Base-by-base conservation (phyloP, 2,888 invertebrate species). In the Anorthoa munda region DNA sequence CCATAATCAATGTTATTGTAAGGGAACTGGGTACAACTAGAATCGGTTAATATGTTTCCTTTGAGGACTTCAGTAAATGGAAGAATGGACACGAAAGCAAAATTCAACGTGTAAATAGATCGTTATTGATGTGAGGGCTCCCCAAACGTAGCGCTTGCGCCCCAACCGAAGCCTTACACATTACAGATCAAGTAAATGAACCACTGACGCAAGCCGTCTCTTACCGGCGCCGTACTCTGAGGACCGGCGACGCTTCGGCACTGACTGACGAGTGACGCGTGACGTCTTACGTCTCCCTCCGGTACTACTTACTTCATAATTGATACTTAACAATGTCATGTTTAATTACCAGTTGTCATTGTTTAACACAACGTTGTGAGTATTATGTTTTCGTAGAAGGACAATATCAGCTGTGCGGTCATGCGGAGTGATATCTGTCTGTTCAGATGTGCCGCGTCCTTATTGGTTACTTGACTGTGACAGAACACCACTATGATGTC, bases 141-240 rank as follows among this genome's bases (percentile, higher is more conserved):
- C 45, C 56, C 45, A 56, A 76, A 56, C 50, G 48, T 15, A 31
- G 23, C 39, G 31, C 55, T 15, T 23, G 23, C 39, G 31, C 55
- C 18, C 71, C 18, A 4, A 58, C 26, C 58, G 76, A 76, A 76
- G 72, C 76, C 79, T 26, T 77, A 61, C 78, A 77, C n/a, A 69
- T 71, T 53, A 77, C 77, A 59, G 58, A 53, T 78, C 53, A 39
- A 53, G 72, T 65, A 45, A 45, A 53, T 55, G 50, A 46, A 51
- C 45, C 23, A 31, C 45, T 55, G 76, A 55, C 76, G 77, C 45
- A 31, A 5, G 46, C 45, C n/a, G 53, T 21, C 18, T n/a, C 31
- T 39, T 59, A 12, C 39, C 39, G 39, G 31, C 31, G 31, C 39
- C 39, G 39, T 0, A 39, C 39, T 39, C 39, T 39, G 39, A 39